These are phyloP conservation scores for Pyrrhia umbra DNA, from an alignment of 2,888 invertebrate genomes.

Conservation along the genomic window DNA sequence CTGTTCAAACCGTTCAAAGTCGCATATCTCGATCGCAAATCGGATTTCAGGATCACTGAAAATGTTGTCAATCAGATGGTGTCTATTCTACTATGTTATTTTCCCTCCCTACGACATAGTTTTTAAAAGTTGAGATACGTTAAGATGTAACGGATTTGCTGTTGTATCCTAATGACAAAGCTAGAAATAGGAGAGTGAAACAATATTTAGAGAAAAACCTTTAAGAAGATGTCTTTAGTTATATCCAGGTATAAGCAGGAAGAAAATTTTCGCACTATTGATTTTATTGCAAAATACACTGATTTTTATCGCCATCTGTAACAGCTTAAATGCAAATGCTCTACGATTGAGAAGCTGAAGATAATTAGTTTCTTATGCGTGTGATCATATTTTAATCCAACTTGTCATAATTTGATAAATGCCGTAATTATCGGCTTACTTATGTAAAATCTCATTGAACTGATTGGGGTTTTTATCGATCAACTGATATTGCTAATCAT, in stretches of 20 bases:
- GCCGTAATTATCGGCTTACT: constrained; percentile 13
- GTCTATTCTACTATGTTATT: constrained; percentile 9
- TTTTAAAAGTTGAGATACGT: too few species aligned
- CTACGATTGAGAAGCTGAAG: neutral
- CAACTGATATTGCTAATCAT: constrained; percentile 12
- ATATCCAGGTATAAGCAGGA: too few species aligned
- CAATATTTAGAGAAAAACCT: too few species aligned
- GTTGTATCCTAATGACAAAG: too few species aligned
- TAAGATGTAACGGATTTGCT: too few species aligned
- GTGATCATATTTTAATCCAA: constrained; percentile 10
- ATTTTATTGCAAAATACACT: neutral
- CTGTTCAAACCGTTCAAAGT: constrained; percentile 29
- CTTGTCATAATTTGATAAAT: constrained; percentile 5
- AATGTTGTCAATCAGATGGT: neutral
- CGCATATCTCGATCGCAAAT: constrained; percentile 35
- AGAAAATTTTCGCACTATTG: too few species aligned
- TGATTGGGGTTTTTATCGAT: neutral
- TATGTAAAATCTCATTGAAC: neutral
- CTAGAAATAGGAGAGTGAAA: too few species aligned
- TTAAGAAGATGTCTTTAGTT: too few species aligned
- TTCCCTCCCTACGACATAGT: neutral
- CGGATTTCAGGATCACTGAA: constrained; percentile 34
- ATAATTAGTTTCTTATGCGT: neutral
- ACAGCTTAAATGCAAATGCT: neutral
- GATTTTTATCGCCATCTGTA: neutral